phyloP scores from a whole-genome alignment of 2,888 invertebrate species.

The Eristalinus aeneus region DNA sequence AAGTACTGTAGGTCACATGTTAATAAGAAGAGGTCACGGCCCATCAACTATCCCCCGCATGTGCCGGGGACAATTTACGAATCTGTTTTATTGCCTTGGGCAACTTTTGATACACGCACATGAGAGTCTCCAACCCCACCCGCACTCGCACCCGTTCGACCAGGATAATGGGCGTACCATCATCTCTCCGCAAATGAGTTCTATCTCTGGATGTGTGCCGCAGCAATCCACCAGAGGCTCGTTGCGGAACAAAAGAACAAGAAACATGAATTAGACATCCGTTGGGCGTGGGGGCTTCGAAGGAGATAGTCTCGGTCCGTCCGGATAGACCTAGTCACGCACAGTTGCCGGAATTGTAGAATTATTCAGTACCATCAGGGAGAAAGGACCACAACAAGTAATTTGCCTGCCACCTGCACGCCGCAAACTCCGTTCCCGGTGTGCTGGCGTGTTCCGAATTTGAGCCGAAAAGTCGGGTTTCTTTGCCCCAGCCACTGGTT shows the following conservation, averaged over 20 bases:
- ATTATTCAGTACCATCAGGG: slow-evolving; percentile 59
- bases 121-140: background rate
- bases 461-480: slow-evolving; percentile 42
- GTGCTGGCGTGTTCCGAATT: slow-evolving; percentile 9
- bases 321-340: slow-evolving; percentile 62
- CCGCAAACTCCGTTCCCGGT: slow-evolving; percentile 4
- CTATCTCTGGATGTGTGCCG: slow-evolving; percentile 32
- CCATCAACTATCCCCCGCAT: slow-evolving; percentile 57
- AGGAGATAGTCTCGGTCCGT: slow-evolving; percentile 41
- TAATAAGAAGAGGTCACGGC: slow-evolving; percentile 67
- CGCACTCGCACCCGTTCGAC: background rate
- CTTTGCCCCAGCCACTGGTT: background rate
- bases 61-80: slow-evolving; percentile 60
- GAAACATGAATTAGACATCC: slow-evolving; percentile 66
- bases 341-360: slow-evolving; percentile 50
- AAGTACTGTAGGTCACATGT: slow-evolving; percentile 43
- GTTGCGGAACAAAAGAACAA: slow-evolving; percentile 51
- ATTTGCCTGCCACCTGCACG: slow-evolving; percentile 54
- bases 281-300: slow-evolving; percentile 43
- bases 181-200: slow-evolving; percentile 54
- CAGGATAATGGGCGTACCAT: slow-evolving; percentile 39
- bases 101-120: slow-evolving; percentile 58
- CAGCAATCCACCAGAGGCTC: slow-evolving; percentile 60
- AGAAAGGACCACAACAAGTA: slow-evolving; percentile 50
- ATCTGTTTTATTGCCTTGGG: slow-evolving; percentile 61